Evolutionary conservation across 2,113 vertebrate species (phyloP).

Genomic region (Phylloscopus whistleri): DNA sequence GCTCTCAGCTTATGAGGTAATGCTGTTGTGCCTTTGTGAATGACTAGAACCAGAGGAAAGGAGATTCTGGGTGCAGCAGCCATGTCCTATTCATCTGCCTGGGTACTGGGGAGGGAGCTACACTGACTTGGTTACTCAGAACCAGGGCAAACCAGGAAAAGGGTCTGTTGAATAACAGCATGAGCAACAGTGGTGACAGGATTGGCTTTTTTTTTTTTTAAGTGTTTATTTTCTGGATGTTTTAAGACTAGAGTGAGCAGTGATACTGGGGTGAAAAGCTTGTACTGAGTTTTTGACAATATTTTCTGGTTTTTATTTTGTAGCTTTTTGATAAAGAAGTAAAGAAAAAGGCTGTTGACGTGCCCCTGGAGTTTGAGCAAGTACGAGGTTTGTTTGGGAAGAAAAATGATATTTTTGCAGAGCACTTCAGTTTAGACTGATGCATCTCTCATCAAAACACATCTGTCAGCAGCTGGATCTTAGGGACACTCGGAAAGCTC

Average conservation of each 20-base stretch:
- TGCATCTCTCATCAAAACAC: background rate
- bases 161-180: background rate
- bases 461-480: background rate
- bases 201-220: background rate
- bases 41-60: background rate
- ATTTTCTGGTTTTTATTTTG: background rate
- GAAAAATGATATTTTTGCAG: constrained; percentile 72
- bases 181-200: background rate
- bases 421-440: constrained; percentile 83
- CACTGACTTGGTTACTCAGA: background rate
- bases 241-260: background rate
- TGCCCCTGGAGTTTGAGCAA: constrained; percentile 86
- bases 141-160: background rate
- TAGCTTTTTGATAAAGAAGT: constrained; percentile 90
- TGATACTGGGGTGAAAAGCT: background rate
- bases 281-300: background rate
- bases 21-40: background rate
- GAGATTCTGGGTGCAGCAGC: background rate
- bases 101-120: background rate
- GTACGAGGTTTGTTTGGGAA: constrained; percentile 79
- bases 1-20: constrained; percentile 82
- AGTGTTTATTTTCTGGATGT: background rate
- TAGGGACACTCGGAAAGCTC: background rate
- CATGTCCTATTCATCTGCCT: background rate
- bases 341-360: constrained; percentile 63